Base-by-base conservation (phyloP, 2,888 invertebrate species). In the Caenorhabditis virilis region DNA sequence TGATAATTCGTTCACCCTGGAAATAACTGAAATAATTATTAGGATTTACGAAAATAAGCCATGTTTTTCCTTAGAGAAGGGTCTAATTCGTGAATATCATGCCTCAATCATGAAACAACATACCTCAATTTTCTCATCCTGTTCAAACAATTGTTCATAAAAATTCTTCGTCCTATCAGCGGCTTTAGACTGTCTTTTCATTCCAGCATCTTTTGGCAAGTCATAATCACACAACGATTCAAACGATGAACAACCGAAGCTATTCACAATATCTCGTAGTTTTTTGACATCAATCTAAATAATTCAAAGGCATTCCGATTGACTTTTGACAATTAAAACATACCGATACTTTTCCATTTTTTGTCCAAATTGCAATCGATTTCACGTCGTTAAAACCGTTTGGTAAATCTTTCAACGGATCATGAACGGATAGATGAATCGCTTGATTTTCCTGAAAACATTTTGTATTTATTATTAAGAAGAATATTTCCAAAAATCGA, bases 331-430 rank as follows among this genome's bases (percentile, higher is more conserved):
- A 36, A 2, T 33, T n/a, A 20, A 38, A 47, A 27, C 63, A 22
- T 43, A 73, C 69, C 48, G 64, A 65, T 4, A 59, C 56, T 50
- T 74, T 74, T 35, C 77, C 76, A 27, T 62, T 58, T 18, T 54
- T 58, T 3, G 71, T 70, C 80, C 78, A 80, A 22, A 80, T 63
- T 15, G 79, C 78, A 7, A 77, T 57, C 2, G 71, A 69, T 47
- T 76, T 74, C 26, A 59, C 53, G 25, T 75, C 73, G 50, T 80
- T 80, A 50, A 66, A 78, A 0, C 78, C 80, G 6, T 60, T 38
- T n/a, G 70, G 69, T n/a, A 68, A 49, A 26, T 61, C 60, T 18
- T 61, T 61, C 18, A 80, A 47, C n/a, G 79, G 80, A 58, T 80
- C 80, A 35, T 69, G 50, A 0, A 72, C 43, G 5, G 72, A 59